Percentiles rank a stretch among this genome's conserved stretches.
Evolutionary conservation across 2,888 invertebrate genomes (phyloP).

Genomic region (Dione vanillae): DNA sequence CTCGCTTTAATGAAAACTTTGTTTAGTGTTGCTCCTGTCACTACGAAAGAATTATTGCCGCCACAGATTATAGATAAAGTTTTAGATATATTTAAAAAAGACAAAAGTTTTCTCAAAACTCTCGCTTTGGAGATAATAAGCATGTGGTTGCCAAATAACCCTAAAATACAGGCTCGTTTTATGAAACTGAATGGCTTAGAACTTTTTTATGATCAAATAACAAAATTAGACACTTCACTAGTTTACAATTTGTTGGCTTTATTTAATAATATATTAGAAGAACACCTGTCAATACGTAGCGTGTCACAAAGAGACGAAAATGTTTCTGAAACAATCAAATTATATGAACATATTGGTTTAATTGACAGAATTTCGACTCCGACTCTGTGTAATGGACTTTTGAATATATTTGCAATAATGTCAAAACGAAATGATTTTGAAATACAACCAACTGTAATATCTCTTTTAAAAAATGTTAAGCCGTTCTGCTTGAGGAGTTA

Average conservation of each 20-base stretch:
- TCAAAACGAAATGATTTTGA: slow-evolving; percentile 55
- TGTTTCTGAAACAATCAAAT: slow-evolving; percentile 54
- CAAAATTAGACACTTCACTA: slow-evolving; percentile 58
- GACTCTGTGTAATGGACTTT: slow-evolving; percentile 63
- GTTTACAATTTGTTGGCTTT: slow-evolving; percentile 61
- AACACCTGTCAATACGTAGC: slow-evolving; percentile 61
- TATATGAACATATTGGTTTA: slow-evolving; percentile 68
- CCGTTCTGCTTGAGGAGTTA: slow-evolving; percentile 60
- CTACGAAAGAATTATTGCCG: slow-evolving; percentile 58
- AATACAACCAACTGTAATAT: slow-evolving; percentile 55
- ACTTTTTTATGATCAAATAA: slow-evolving; percentile 67
- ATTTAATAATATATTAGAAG: slow-evolving; percentile 68
- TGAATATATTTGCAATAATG: slow-evolving; percentile 59
- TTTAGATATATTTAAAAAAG: slow-evolving; percentile 66
- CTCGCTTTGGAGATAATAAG: slow-evolving; percentile 62
- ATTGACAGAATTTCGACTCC: slow-evolving; percentile 64
- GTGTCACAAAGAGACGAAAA: slow-evolving; percentile 49
- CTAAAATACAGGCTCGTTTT: slow-evolving; percentile 64
- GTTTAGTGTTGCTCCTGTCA: slow-evolving; percentile 60
- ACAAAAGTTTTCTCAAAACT: slow-evolving; percentile 61
- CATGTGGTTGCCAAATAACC: slow-evolving; percentile 68
- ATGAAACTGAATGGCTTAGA: slow-evolving; percentile 70
- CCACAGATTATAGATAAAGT: slow-evolving; percentile 60
- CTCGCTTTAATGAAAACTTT: slow-evolving; percentile 59
- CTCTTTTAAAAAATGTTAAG: slow-evolving; percentile 61